Evolutionary conservation across 2,888 invertebrate species (phyloP).

Genomic region (Shargacucullia verbasci): DNA sequence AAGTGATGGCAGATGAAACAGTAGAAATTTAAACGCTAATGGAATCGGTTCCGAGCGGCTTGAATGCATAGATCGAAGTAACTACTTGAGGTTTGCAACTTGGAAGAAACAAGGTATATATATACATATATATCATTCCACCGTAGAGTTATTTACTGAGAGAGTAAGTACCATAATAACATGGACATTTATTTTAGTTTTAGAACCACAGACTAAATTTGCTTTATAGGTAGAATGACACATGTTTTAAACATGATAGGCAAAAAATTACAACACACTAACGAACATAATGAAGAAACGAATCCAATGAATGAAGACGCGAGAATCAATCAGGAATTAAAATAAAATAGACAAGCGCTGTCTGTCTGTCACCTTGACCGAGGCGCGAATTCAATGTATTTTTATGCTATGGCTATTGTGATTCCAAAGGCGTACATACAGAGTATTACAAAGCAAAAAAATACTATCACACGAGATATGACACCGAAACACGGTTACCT

Average conservation of each 20-base stretch:
- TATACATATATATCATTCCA: too few relatives aligned
- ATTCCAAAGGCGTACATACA: slow-evolving; percentile 25
- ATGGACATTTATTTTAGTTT: too few relatives aligned
- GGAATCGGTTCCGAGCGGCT: too few relatives aligned
- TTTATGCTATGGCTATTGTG: slow-evolving; percentile 39
- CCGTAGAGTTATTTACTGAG: too few relatives aligned
- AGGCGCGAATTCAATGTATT: slow-evolving; percentile 33
- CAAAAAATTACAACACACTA: slow-evolving; percentile 5
- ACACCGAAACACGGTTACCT: slow-evolving; percentile 54
- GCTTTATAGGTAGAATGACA: too few relatives aligned
- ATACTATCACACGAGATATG: slow-evolving; percentile 44
- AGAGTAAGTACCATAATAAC: too few relatives aligned
- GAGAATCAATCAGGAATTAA: slow-evolving; percentile 31
- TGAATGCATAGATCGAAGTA: too few relatives aligned
- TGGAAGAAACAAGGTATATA: too few relatives aligned
- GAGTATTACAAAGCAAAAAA: slow-evolving; percentile 54
- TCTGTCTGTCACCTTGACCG: slow-evolving; percentile 46
- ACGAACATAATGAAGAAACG: slow-evolving; percentile 38
- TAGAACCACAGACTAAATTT: too few relatives aligned
- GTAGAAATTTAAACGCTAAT: too few relatives aligned
- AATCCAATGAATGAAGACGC: slow-evolving; percentile 24
- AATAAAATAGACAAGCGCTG: slow-evolving; percentile 25
- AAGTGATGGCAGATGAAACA: too few relatives aligned
- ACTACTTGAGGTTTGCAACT: too few relatives aligned
- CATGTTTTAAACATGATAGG: slow-evolving; percentile 18